A percentile compares a stretch with the other conserved stretches of the same genome.
These are phyloP conservation scores for Gallinago undulata DNA, from an alignment of 2,113 vertebrate species.

Conservation along the genomic window DNA sequence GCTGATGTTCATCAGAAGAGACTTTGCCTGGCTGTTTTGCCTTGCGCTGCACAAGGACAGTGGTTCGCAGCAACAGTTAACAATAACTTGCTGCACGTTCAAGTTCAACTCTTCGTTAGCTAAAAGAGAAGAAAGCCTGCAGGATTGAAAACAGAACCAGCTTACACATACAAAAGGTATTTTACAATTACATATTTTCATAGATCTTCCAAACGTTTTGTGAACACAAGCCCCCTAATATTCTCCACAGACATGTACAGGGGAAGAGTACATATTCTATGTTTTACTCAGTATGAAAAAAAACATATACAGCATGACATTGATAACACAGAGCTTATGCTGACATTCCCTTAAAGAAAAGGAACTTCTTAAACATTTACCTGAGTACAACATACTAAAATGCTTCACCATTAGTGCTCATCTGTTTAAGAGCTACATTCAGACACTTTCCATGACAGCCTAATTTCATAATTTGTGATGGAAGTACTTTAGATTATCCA, in stretches of 20 bases:
- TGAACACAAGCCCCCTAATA: not conserved
- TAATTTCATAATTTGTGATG: not conserved
- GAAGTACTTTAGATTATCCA: not conserved
- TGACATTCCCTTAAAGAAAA: not conserved
- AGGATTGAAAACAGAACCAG: not conserved
- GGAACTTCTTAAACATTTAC: not conserved
- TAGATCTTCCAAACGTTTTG: not conserved
- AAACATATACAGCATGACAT: not conserved
- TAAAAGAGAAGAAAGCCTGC: slow-evolving; percentile 84
- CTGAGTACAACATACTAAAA: not conserved
- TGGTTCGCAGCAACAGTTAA: slow-evolving; percentile 87
- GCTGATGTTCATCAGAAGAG: slow-evolving; percentile 70
- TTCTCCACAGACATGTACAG: not conserved
- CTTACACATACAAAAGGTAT: not conserved
- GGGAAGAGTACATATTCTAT: not conserved
- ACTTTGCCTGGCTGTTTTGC: slow-evolving; percentile 60
- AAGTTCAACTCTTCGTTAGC: slow-evolving; percentile 82
- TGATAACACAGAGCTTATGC: not conserved
- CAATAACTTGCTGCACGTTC: slow-evolving; percentile 88
- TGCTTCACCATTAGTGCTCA: not conserved
- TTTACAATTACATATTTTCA: not conserved
- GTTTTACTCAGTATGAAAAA: not conserved
- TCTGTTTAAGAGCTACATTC: not conserved
- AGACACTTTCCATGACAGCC: not conserved
- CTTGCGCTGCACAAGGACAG: slow-evolving; percentile 78